A percentile compares a stretch with the other conserved stretches of the same genome.
Conservation (phyloP, 2,113 vertebrate species). For the Aegypius monachus region DNA sequence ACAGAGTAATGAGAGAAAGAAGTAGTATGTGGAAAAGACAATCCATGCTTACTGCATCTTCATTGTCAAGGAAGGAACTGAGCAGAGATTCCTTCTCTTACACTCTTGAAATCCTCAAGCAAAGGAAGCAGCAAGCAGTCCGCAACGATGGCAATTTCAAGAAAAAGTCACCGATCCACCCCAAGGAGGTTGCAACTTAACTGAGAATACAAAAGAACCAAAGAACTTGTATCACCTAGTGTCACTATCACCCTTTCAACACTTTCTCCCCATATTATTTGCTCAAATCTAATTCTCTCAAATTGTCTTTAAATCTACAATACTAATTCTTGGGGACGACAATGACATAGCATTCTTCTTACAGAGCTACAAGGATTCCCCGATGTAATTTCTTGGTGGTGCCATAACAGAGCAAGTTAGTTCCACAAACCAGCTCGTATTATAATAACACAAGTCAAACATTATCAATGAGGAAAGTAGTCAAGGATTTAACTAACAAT, state of each 20-base stretch:
- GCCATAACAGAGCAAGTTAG: background rate
- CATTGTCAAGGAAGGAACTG: background rate
- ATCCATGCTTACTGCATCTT: background rate
- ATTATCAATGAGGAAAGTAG: background rate
- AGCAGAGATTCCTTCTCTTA: background rate
- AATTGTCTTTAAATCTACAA: background rate
- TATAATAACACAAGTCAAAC: background rate
- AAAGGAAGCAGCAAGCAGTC: background rate
- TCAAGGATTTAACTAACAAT: background rate
- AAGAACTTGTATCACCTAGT: background rate
- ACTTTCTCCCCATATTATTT: background rate
- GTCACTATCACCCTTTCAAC: background rate
- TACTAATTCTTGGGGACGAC: background rate
- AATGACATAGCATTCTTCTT: accelerated
- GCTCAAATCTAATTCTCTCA: background rate
- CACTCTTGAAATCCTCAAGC: background rate
- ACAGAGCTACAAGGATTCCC: background rate
- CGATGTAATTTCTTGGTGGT: background rate
- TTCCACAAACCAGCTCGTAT: background rate
- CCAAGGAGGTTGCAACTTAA: background rate
- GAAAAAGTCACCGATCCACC: background rate
- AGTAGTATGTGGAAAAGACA: background rate
- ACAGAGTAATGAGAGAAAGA: background rate
- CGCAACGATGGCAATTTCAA: accelerated
- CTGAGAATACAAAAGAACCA: background rate